Base-by-base conservation (phyloP, 2,113 vertebrate species). In the Arizona elegans region DNA sequence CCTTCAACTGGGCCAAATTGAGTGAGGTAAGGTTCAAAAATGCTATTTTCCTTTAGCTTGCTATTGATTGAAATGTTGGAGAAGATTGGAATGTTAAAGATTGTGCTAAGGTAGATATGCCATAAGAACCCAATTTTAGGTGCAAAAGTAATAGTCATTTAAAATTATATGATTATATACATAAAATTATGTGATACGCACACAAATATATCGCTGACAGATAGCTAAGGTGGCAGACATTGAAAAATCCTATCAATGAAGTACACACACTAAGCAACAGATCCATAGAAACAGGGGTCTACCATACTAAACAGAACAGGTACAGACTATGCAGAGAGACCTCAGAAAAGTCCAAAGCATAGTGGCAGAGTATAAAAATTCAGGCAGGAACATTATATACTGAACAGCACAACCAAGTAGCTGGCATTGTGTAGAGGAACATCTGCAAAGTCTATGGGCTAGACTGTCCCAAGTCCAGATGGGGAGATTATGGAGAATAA, bases 1-100 rank as follows among this genome's bases (percentile, higher is more conserved):
- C 99, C 81, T 99, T 99, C 97, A 99, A 99, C 97, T 99, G 99
- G 99, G 97, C 98, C 97, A 99, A 99, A 94, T 97, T 99, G 43
- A 99, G 98, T 58, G 99, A 99, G 98, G 99, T 99, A 96, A 98
- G 98, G 86, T 26, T 47, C 24, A 89, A 38, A 19, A 70, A 23
- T 62, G 38, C 8, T 89, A 5, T 87, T 26, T 26, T 29, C 47
- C 62, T 58, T 19, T 87, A 21, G 23, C 43, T 92, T 55, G 47
- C 0, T 93, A 9, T 0, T 91, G 94, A 24, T 38, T 29, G 92
- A 70, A 29, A n/a, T 9, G 12, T 58, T 3, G 3, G 11, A 87
- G 17, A 87, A 12, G 23, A 12, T 53, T 65, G 47, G 19, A 23
- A 10, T 90, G 0, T 59, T 38, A 26, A 0, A 1, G 59, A 62